Evolutionary conservation across 2,888 invertebrate species (phyloP).

Genomic region (Cynaeus angustus): DNA sequence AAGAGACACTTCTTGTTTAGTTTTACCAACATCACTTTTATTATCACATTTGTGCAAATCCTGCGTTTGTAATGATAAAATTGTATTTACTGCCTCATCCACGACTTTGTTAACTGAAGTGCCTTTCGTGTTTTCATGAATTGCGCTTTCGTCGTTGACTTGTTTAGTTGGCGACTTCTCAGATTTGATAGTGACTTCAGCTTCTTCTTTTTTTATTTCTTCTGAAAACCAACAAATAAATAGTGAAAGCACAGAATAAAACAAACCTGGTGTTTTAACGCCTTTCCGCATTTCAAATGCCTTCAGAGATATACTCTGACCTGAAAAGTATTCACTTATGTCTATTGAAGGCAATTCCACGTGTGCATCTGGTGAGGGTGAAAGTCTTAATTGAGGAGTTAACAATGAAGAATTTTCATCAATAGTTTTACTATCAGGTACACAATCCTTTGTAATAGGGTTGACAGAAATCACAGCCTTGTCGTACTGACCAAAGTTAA

Average conservation of each 20-base stretch:
- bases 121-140: slow-evolving; percentile 10
- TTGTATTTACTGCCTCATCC: slow-evolving; percentile 66
- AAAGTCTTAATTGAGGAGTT: slow-evolving; percentile 65
- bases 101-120: slow-evolving; percentile 57
- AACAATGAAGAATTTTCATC: slow-evolving; percentile 58
- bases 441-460: slow-evolving; percentile 57
- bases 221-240: slow-evolving; percentile 34
- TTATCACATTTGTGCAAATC: slow-evolving; percentile 63
- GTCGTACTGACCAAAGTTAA: slow-evolving; percentile 60
- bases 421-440: slow-evolving; percentile 59
- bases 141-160: slow-evolving; percentile 19
- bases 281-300: slow-evolving; percentile 84
- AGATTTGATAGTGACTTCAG: slow-evolving; percentile 38
- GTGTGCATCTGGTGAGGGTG: slow-evolving; percentile 76
- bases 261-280: slow-evolving; percentile 66
- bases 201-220: slow-evolving; percentile 35
- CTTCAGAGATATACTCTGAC: slow-evolving; percentile 84
- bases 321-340: slow-evolving; percentile 84
- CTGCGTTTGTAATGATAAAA: slow-evolving; percentile 65
- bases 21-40: slow-evolving; percentile 18
- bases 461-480: slow-evolving; percentile 61
- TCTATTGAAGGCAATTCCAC: slow-evolving; percentile 83
- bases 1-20: slow-evolving; percentile 31
- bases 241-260: slow-evolving; percentile 3
- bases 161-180: slow-evolving; percentile 52